Evolutionary conservation across 2,888 invertebrate genomes (phyloP), one percentile per base, ranked within the genome.

Genomic region (Drosophila yooni): DNA sequence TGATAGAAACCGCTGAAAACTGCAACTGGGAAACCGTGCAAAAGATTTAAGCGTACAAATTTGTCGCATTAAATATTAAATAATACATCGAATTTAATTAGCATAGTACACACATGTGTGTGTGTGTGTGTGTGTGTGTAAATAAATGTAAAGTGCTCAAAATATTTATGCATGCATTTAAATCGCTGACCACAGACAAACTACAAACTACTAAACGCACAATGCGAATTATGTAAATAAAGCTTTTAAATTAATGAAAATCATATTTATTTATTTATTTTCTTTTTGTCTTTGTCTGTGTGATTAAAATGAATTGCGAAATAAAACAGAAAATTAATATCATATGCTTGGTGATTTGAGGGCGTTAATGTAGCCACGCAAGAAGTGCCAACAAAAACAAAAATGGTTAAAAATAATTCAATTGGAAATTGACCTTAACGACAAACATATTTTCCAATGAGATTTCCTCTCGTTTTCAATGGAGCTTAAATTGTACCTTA

Each of bases 21-120:
- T 25, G 21, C 18, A 53, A 52, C 48, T 50, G 36, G n/a, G 13
- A 58, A 71, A 57, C 25, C 65, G 54, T 48, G 33, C 60, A 58
- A 48, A 43, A 46, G 64, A 54, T 76, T 70, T 25, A 76, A 74
- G 67, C 73, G 25, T 58, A 69, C 56, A 69, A 76, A 70, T 70
- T 54, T 67, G 21, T 61, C 46, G 50, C 67, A 89, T 81, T 83
- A 76, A 77, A 79, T 67, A 81, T 83, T 74, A 69, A 83, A 81
- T 58, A 72, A 56, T 65, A 53, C 53, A 70, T 67, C 62, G 56
- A 79, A 79, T 84, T 89, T 79, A 84, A 83, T 87, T 83, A 87
- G 69, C 74, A 21, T 21, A 70, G 52, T 51, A 8, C 7, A 25
- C 38, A 25, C 38, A 38, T n/a, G 18, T 34, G 25, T 36, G 18